A percentile compares a stretch with the other conserved stretches of the same genome.
Evolutionary conservation across 2,797 vertebrate species (phyloP).

Genomic region (Epinephelus coioides): DNA sequence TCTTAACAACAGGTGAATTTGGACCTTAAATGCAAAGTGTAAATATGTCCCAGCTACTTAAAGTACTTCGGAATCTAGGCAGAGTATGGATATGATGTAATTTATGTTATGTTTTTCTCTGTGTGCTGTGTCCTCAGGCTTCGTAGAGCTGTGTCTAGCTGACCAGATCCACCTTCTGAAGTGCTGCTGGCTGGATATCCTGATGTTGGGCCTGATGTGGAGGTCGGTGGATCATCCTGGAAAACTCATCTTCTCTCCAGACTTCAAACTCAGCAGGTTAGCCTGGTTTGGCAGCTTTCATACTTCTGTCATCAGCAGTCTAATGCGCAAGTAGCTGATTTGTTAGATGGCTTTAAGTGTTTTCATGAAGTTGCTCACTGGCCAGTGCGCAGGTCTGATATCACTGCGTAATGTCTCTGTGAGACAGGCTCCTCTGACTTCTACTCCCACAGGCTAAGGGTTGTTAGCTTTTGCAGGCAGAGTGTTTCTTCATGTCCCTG

Average conservation of each 20-base stretch:
- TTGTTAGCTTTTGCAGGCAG: conserved; percentile 13
- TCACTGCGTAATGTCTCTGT: background rate
- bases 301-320: background rate
- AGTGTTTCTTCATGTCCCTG: background rate
- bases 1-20: background rate
- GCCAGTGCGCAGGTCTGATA: conserved; percentile 1
- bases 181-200: conserved; percentile 97
- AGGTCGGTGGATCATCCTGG: conserved; percentile 96
- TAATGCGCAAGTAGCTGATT: background rate
- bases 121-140: conserved; percentile 82
- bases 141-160: conserved; percentile 91
- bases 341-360: background rate
- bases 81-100: no score
- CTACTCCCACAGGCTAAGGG: conserved; percentile 18
- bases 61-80: background rate
- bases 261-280: conserved; percentile 96
- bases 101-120: background rate
- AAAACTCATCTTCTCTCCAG: conserved; percentile 96
- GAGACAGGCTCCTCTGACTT: background rate
- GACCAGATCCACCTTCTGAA: conserved; percentile 97
- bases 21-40: background rate
- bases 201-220: conserved; percentile 99
- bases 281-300: background rate
- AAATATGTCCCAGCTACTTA: background rate
- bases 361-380: background rate